A percentile compares a stretch with the other conserved stretches of the same genome.
These are phyloP conservation scores for Cebus imitator DNA, from an alignment of 2,113 vertebrate species.

Conservation along the genomic window DNA sequence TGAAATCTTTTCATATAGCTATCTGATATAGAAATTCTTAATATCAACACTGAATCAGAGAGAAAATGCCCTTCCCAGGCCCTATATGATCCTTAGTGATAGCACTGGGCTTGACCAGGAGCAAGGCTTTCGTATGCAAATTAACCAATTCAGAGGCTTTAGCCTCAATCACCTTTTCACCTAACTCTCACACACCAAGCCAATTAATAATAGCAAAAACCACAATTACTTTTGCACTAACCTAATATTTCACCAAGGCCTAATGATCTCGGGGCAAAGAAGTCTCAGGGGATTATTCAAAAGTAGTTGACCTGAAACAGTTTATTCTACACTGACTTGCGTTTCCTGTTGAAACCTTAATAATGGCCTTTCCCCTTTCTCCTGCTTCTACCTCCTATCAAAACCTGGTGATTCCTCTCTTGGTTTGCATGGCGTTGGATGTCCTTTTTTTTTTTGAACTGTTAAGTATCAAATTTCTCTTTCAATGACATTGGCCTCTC, in stretches of 20 bases:
- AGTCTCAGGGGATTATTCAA: neutral
- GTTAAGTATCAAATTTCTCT: neutral
- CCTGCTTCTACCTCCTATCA: neutral
- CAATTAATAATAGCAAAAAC: too few species aligned
- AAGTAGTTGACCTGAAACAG: neutral
- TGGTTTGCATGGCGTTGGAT: fast-evolving
- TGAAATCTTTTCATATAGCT: neutral
- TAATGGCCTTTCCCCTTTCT: too few species aligned
- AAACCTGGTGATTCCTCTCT: neutral
- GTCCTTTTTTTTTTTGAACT: neutral
- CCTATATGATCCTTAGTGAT: neutral
- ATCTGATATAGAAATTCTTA: neutral
- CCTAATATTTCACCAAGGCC: too few species aligned
- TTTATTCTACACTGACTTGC: neutral
- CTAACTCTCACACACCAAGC: neutral
- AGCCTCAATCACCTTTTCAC: neutral
- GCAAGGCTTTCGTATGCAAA: neutral
- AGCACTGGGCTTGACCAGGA: neutral
- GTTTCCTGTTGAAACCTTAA: neutral
- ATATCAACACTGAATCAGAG: neutral
- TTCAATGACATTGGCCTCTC: neutral
- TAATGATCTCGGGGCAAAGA: too few species aligned
- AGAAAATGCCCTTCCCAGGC: neutral
- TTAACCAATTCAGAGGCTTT: too few species aligned
- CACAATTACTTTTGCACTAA: too few species aligned